Evolutionary conservation across 2,797 vertebrate genomes (phyloP), one percentile per base, ranked within the genome.

Genomic region (Enteromius radiatus): DNA sequence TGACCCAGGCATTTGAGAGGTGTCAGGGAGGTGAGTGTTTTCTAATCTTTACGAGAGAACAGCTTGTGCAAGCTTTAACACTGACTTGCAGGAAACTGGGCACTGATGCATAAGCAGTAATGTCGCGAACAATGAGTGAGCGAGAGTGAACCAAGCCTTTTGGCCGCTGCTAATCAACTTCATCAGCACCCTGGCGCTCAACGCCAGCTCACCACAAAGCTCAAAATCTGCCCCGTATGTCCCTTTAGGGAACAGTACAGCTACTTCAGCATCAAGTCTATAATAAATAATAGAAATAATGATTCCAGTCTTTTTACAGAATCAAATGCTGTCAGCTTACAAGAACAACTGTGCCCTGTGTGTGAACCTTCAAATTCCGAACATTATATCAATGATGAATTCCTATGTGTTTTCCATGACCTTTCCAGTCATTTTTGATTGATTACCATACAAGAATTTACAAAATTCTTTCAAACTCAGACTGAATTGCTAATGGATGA

Each of bases 11-110:
- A 76, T 76, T 84, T 75, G 65, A 77, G 45, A 78, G 67, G 77
- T 73, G 76, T 76, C 83, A 74, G 83, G 54, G 68, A 83, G 80
- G 79, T 65, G 63, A 81, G 23, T 21, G 12, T 49, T 76, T 84
- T 84, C 65, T 61, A 56, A 76, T 68, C 81, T 83, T 83, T 31
- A 69, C 5, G n/a, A 77, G 63, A 82, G 81, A 83, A 83, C 74
- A 77, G 74, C 52, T 70, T 77, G 81, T 61, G 81, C 74, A 54
- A 76, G 78, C 84, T 84, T 87, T 82, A 86, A 73, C 69, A 61
- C 79, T 19, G 56, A 81, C 64, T 79, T 23, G 11, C 68, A 80
- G 64, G 59, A 75, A 82, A 76, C 63, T 76, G 80, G 63, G 80
- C 80, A 82, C 71, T 68, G 80, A 82, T 67, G 80, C 71, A 82